Conservation (phyloP, 2,888 invertebrate genomes). For the Chrysina gloriosa region DNA sequence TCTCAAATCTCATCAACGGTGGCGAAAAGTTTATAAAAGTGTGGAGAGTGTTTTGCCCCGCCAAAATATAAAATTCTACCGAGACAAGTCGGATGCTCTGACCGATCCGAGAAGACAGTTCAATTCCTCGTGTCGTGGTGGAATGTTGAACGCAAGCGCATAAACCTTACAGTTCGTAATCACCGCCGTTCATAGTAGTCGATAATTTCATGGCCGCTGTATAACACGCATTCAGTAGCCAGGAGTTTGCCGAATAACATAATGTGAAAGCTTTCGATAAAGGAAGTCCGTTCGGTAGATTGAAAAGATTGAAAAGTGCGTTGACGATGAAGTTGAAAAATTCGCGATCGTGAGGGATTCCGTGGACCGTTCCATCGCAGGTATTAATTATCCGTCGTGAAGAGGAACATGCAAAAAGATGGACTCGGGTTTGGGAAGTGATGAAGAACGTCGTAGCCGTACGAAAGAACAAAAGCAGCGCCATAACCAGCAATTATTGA, state of each 20-base stretch:
- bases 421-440: constrained; percentile 64
- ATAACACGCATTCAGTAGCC: background rate
- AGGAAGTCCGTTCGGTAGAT: constrained; percentile 1
- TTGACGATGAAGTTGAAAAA: background rate
- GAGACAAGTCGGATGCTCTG: background rate
- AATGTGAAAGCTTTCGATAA: constrained; percentile 27
- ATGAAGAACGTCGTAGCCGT: constrained; percentile 61
- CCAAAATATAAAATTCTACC: constrained; percentile 5
- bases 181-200: constrained; percentile 35
- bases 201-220: constrained; percentile 44
- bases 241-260: background rate
- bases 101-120: constrained; percentile 15
- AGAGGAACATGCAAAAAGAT: constrained; percentile 50
- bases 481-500: constrained; percentile 62
- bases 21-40: too few species aligned
- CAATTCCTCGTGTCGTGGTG: constrained; percentile 1
- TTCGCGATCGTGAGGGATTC: constrained; percentile 5
- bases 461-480: constrained; percentile 64
- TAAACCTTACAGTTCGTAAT: constrained; percentile 23
- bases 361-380: background rate
- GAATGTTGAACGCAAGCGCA: constrained; percentile 29
- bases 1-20: too few species aligned
- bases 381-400: background rate
- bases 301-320: background rate
- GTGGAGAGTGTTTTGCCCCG: too few species aligned